These are phyloP conservation scores for Xylota segnis DNA, from an alignment of 2,888 invertebrate genomes.

Conservation along the genomic window DNA sequence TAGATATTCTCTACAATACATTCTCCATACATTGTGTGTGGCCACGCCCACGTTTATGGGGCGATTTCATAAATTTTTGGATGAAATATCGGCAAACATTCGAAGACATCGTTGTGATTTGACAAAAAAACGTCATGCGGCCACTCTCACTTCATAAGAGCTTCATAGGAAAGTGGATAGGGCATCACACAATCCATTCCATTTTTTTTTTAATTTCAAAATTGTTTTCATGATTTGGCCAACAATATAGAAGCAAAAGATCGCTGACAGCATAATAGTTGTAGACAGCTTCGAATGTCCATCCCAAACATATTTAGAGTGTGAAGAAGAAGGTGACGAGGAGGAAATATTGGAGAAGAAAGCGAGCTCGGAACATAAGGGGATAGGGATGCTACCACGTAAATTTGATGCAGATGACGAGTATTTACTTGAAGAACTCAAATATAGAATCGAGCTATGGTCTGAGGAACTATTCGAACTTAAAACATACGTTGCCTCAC, in stretches of 20 bases:
- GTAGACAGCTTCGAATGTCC: constrained; percentile 30
- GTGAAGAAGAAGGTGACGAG: neutral
- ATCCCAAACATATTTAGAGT: neutral
- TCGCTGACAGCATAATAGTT: constrained; percentile 24
- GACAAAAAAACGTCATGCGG: no score
- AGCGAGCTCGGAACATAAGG: neutral
- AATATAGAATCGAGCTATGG: constrained; percentile 19
- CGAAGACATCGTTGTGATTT: no score
- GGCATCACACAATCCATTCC: no score
- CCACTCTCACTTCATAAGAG: no score
- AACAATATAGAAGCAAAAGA: constrained; percentile 48
- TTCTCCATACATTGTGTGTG: no score
- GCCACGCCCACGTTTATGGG: no score
- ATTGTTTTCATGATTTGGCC: neutral
- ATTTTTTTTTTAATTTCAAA: neutral
- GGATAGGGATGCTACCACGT: neutral
- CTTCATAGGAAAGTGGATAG: no score
- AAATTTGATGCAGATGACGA: constrained; percentile 21
- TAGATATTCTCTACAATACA: no score
- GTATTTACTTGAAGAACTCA: constrained; percentile 8
- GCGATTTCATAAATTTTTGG: no score
- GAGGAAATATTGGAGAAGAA: neutral
- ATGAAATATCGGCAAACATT: no score
- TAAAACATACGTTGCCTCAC: constrained; percentile 58
- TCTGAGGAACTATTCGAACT: constrained; percentile 46